Percentiles rank a stretch among this genome's conserved stretches.
Evolutionary conservation across 2,113 vertebrate genomes (phyloP).

Genomic region (Lanius ludovicianus): DNA sequence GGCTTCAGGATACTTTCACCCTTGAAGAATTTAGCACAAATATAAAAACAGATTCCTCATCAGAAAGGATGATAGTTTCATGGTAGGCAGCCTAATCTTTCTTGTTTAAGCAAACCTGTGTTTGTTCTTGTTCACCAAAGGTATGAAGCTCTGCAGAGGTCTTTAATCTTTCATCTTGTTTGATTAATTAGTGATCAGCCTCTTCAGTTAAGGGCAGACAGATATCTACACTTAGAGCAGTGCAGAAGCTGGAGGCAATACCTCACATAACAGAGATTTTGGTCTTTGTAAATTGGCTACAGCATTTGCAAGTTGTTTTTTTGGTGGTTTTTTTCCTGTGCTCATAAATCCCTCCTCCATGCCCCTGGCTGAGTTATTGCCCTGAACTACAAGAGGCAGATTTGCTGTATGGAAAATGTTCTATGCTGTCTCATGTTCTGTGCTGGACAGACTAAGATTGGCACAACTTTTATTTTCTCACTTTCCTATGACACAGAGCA

Average conservation of each 20-base stretch:
- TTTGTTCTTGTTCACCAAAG: not conserved
- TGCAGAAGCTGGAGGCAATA: not conserved
- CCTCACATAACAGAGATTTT: not conserved
- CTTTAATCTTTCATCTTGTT: not conserved
- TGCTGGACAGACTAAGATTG: not conserved
- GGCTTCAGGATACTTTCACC: not conserved
- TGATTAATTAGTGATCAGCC: not conserved
- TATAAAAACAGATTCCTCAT: not conserved
- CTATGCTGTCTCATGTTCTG: not conserved
- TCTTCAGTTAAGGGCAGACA: not conserved
- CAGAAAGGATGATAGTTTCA: not conserved
- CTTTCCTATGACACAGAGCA: not conserved
- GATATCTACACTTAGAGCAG: not conserved
- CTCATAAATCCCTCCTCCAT: not conserved
- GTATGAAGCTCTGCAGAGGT: not conserved
- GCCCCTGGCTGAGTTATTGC: not conserved
- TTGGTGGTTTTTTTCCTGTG: not conserved
- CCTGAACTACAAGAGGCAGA: not conserved
- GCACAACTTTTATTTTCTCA: no score
- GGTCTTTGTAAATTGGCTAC: not conserved
- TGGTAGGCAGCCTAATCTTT: not conserved
- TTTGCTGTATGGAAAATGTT: not conserved
- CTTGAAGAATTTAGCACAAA: not conserved
- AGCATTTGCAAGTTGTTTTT: not conserved
- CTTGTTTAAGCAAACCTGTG: not conserved